These are phyloP conservation scores for Exocentrus adspersus DNA, from an alignment of 2,888 invertebrate species.

Conservation along the genomic window DNA sequence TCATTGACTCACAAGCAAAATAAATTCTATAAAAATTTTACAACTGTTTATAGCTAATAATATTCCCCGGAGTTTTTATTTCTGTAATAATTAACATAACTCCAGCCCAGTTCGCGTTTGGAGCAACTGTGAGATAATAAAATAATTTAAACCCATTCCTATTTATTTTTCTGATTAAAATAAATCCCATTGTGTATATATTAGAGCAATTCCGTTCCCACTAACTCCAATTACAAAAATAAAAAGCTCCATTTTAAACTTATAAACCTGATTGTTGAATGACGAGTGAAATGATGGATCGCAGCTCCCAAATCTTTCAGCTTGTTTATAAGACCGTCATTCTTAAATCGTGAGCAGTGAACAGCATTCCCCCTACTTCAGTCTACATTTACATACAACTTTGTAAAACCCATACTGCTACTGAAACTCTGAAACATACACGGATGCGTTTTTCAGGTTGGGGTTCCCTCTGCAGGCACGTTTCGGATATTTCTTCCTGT, in stretches of 20 bases:
- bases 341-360: constrained; percentile 36
- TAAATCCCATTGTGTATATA: constrained; percentile 34
- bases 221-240: constrained; percentile 32
- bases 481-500: constrained; percentile 7
- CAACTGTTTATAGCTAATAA: too few species aligned
- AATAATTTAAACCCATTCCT: constrained; percentile 14
- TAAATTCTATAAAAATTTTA: too few species aligned
- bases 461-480: not conserved
- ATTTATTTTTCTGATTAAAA: constrained; percentile 31
- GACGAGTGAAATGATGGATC: constrained; percentile 41
- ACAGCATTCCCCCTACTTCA: constrained; percentile 31
- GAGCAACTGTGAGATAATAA: constrained; percentile 2
- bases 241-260: constrained; percentile 27
- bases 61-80: not conserved
- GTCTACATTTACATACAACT: constrained; percentile 27
- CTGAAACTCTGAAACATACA: constrained; percentile 14
- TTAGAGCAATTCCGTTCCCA: constrained; percentile 30
- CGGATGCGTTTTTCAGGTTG: constrained; percentile 10
- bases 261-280: constrained; percentile 34
- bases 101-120: not conserved
- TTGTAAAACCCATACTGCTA: constrained; percentile 12
- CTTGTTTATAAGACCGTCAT: constrained; percentile 42
- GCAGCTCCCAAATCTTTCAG: constrained; percentile 41
- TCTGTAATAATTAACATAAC: constrained; percentile 1
- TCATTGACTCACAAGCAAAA: too few species aligned